These are phyloP conservation scores for Tachysurus fulvidraco DNA, from an alignment of 2,113 vertebrate genomes.

Conservation along the genomic window DNA sequence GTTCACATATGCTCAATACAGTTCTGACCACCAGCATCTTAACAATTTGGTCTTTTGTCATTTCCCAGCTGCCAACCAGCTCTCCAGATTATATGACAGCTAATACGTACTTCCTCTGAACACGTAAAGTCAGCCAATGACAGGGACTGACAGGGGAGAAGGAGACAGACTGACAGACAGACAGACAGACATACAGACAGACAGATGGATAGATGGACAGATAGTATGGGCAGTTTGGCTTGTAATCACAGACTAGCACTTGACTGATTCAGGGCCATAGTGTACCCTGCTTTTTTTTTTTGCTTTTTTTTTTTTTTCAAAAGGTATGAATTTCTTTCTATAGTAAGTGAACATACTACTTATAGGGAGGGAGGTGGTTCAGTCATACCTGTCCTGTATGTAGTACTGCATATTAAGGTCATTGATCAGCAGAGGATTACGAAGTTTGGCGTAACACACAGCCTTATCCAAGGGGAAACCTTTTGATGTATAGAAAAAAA, in stretches of 20 bases:
- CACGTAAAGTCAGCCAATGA: too few relatives aligned
- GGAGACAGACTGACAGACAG: too few relatives aligned
- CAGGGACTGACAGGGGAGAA: too few relatives aligned
- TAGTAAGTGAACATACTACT: neutral
- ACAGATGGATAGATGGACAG: too few relatives aligned
- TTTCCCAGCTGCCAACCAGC: too few relatives aligned
- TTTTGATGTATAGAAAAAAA: constrained; percentile 57
- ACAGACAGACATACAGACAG: too few relatives aligned
- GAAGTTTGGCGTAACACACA: constrained; percentile 92
- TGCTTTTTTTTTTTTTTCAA: too few relatives aligned
- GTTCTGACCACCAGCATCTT: neutral
- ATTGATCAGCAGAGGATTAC: constrained; percentile 93
- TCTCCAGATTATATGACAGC: too few relatives aligned
- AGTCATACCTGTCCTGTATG: constrained; percentile 92
- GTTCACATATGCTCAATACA: neutral
- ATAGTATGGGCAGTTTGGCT: too few relatives aligned
- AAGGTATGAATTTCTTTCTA: neutral
- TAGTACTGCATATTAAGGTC: constrained; percentile 98
- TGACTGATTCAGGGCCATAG: neutral
- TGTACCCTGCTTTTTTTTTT: too few relatives aligned
- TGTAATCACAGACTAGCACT: neutral
- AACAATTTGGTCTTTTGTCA: too few relatives aligned
- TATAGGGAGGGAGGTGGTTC: neutral
- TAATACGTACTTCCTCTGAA: too few relatives aligned
- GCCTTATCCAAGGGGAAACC: constrained; percentile 98